Base-by-base conservation (phyloP, 1,140 invertebrate genomes). In the Cryptotermes secundus region DNA sequence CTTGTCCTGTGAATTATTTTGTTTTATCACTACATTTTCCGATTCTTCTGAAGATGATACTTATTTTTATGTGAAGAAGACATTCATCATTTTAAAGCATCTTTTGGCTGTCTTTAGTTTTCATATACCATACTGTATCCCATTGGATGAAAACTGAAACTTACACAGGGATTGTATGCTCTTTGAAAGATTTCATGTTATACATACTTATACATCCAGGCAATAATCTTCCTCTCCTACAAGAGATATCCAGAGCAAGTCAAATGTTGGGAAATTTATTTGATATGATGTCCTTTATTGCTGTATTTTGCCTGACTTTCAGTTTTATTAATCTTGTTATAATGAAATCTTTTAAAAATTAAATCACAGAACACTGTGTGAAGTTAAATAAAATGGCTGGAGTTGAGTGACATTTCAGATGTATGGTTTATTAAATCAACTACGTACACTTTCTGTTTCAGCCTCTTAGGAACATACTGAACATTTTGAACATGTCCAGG, bases 311-410 rank as follows among this genome's bases (percentile, higher is more conserved):
- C 31, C 53, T 59, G 6, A 26, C 53, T 59, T 59, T 59, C 26
- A 31, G 26, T 72, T 49, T 49, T 72, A 31, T n/a, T 72, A 72
- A 3, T 14, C 26, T 72, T 72, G 26, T 72, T 31, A 72, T 72
- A 72, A 14, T n/a, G 31, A 38, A 72, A 72, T 31, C 14, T 26
- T 31, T 72, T 72, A 26, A 72, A 72, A 2, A 72, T 72, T n/a
- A 31, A 72, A 14, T 72, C 26, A 72, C 26, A 72, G 31, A 72
- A 72, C 59, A 72, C 59, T 72, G 59, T 72, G 59, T 72, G 59
- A 72, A 72, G 59, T 72, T 72, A 72, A 72, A 72, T 72, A 72
- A 72, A 72, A 72, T 72, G 59, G 59, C 59, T 72, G 59, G n/a
- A 72, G 26, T 72, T 72, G 59, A 72, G 59, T 72, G 59, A 31